Conservation (phyloP, 2,113 vertebrate genomes). For the Prionailurus viverrinus region DNA sequence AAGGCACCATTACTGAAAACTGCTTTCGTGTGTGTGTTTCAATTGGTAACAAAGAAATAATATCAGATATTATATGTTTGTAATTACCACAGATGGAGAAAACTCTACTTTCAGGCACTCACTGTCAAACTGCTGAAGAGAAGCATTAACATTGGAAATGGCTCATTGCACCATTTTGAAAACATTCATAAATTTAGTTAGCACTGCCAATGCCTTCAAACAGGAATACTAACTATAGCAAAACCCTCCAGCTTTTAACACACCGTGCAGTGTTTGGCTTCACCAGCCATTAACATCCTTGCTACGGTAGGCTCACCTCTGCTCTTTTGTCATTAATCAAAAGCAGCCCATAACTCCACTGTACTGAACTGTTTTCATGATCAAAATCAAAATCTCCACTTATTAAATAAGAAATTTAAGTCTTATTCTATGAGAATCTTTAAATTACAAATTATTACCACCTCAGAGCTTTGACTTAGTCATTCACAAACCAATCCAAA, state of each 20-base stretch:
- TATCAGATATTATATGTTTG: background rate
- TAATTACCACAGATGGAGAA: background rate
- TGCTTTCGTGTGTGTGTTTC: background rate
- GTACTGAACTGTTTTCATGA: background rate
- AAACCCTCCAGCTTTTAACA: background rate
- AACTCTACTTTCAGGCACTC: background rate
- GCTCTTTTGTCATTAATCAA: background rate
- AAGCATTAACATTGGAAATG: background rate
- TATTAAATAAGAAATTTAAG: background rate
- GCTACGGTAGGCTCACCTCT: background rate
- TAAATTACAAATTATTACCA: background rate
- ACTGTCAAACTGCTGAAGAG: background rate
- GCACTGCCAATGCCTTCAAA: background rate
- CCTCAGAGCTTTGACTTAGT: background rate
- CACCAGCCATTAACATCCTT: background rate
- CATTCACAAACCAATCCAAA: background rate
- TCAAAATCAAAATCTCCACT: background rate
- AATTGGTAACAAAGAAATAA: background rate
- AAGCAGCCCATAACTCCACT: background rate
- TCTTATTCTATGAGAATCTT: background rate
- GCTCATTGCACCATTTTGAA: background rate
- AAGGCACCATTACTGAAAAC: background rate
- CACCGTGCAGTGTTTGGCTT: fast-evolving
- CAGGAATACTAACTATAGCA: background rate
- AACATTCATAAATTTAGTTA: background rate